Evolutionary conservation across 1,140 invertebrate genomes (phyloP), one percentile per base, ranked within the genome.

Genomic region (Heliconius hermathena): DNA sequence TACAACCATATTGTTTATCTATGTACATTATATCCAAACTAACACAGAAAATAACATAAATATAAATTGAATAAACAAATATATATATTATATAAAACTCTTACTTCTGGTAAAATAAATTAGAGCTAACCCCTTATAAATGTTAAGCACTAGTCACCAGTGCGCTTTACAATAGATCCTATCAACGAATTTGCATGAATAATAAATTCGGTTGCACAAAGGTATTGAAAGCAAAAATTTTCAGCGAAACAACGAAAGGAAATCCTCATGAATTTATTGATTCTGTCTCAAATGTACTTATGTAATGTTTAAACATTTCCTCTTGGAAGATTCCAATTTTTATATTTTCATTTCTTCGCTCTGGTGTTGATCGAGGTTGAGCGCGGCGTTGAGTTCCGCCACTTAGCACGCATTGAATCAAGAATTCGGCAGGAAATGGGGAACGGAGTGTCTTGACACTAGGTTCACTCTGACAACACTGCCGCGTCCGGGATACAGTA

Each of bases 141-240:
- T 26, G 26, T 66, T 11, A 29, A 66, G 26, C 16, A 3, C 11
- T 66, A 66, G n/a, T 66, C 11, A 16, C 8, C 26, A 11, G 60
- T 60, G n/a, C n/a, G n/a, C n/a, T 60, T 60, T 60, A 60, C 54
- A 60, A 60, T 9, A 26, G 54, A 3, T 60, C n/a, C 54, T 60
- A 26, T 60, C 54, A 76, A 70, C 29, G 73, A 26, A 52, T 18
- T 46, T 38, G 66, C 16, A 74, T 76, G 36, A 60, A 33, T 76
- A 76, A 76, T 76, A 57, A 38, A 76, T 76, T 54, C 38, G 22
- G 38, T 33, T 29, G 22, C 66, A 76, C 74, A 60, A 72, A 72
- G 74, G 33, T 22, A 70, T 76, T 38, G 57, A 46, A 26, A 76
- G 29, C 36, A 76, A 70, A 75, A 54, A 70, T 49, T 20, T 38